phyloP scores from a whole-genome alignment of 2,113 vertebrate species.

The Syngnathoides biaculeatus region DNA sequence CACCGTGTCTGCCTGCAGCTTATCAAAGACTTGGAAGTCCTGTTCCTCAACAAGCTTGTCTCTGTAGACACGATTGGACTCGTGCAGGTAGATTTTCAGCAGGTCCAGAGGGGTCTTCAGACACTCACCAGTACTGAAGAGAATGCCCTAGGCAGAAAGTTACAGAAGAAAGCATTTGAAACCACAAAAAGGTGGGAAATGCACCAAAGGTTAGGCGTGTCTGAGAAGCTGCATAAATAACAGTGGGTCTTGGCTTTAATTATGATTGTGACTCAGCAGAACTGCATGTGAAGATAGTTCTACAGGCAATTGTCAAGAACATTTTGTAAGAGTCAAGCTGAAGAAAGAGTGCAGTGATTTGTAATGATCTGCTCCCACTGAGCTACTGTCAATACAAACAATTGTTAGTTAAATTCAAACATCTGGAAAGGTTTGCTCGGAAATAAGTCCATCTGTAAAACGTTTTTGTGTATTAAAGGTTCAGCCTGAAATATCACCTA shows the following conservation, averaged over 20 bases:
- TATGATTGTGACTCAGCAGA: not conserved
- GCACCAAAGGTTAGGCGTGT: not conserved
- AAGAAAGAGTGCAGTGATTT: not conserved
- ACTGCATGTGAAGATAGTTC: not conserved
- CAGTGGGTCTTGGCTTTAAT: not conserved
- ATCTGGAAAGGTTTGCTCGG: not conserved
- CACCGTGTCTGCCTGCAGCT: conserved; percentile 79
- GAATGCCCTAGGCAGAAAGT: conserved; percentile 75
- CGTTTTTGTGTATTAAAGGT: too few species aligned
- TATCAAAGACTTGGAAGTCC: conserved; percentile 82
- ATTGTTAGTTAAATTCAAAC: not conserved
- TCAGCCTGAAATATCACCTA: too few species aligned
- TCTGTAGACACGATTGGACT: conserved; percentile 84
- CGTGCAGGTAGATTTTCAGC: conserved; percentile 85
- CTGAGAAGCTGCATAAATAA: not conserved
- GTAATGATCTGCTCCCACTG: not conserved
- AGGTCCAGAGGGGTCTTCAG: conserved; percentile 78
- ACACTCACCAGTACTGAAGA: conserved; percentile 82
- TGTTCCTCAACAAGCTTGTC: conserved; percentile 85
- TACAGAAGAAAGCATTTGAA: conserved; percentile 24
- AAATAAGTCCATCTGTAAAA: not conserved
- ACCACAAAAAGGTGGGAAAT: conserved; percentile 18
- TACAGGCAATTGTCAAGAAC: not conserved
- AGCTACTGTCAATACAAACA: not conserved
- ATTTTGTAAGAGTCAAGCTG: not conserved